Percentiles rank a stretch among this genome's conserved stretches.
These are phyloP conservation scores for Meloidogyne hapla DNA, from an alignment of 1,140 invertebrate species.

Conservation along the genomic window DNA sequence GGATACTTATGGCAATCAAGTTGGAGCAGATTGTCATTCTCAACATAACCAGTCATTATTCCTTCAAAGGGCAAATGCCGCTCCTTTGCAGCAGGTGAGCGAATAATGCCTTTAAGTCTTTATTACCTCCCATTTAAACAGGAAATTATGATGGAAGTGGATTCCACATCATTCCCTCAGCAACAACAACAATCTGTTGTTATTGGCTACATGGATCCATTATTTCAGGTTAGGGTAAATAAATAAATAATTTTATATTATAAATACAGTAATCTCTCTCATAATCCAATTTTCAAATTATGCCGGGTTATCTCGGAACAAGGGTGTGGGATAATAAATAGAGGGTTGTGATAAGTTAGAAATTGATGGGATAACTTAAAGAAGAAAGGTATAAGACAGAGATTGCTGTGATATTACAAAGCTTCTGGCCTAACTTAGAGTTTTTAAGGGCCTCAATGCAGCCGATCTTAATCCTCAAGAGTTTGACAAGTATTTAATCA, in stretches of 20 bases:
- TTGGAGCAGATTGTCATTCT: not conserved
- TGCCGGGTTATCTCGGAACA: too few relatives aligned
- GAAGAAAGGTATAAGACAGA: too few relatives aligned
- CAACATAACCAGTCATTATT: not conserved
- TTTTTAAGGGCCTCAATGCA: slow-evolving; percentile 35
- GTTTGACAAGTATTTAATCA: slow-evolving; percentile 35
- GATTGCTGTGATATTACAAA: too few relatives aligned
- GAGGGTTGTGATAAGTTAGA: too few relatives aligned
- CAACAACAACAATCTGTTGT: slow-evolving; percentile 2
- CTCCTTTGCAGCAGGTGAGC: not conserved
- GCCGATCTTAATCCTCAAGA: slow-evolving; percentile 36
- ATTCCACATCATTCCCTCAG: slow-evolving; percentile 15
- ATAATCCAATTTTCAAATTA: too few relatives aligned
- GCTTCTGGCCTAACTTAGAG: too few relatives aligned
- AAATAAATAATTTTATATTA: too few relatives aligned
- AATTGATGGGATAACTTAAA: too few relatives aligned
- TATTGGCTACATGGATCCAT: slow-evolving; percentile 20
- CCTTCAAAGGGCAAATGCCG: slow-evolving; percentile 12
- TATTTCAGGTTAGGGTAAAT: slow-evolving; percentile 19
- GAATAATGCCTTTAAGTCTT: too few relatives aligned
- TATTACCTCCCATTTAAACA: not conserved
- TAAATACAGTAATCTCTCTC: not conserved
- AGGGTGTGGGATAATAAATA: too few relatives aligned
- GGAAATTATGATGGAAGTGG: slow-evolving; percentile 29
- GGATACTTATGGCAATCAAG: not conserved